A percentile compares a stretch with the other conserved stretches of the same genome.
These are phyloP conservation scores for Colossoma macropomum DNA, from an alignment of 2,113 vertebrate species.

Conservation along the genomic window DNA sequence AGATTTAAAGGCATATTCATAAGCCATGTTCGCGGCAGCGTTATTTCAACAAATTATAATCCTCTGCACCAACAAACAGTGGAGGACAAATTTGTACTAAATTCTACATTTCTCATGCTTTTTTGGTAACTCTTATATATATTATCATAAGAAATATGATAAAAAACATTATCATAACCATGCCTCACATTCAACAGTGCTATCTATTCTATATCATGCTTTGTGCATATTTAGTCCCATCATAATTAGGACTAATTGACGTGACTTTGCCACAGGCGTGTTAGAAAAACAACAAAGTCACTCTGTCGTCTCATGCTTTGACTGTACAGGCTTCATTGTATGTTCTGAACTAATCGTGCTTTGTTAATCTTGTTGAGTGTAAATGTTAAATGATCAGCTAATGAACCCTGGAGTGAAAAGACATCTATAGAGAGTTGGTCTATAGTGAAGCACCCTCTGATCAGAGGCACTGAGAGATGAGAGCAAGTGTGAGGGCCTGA, in stretches of 20 bases:
- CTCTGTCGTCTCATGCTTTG: slow-evolving; percentile 45
- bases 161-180: slow-evolving; percentile 28
- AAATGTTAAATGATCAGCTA: slow-evolving; percentile 1
- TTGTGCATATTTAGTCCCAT: slow-evolving; percentile 25
- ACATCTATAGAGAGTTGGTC: slow-evolving; percentile 79
- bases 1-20: slow-evolving; percentile 37
- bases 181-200: slow-evolving; percentile 51
- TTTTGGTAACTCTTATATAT: not conserved
- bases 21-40: slow-evolving; percentile 33
- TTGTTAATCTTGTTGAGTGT: not conserved
- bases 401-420: slow-evolving; percentile 75
- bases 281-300: slow-evolving; percentile 45
- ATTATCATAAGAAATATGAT: slow-evolving; percentile 14
- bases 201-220: slow-evolving; percentile 41
- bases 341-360: slow-evolving; percentile 7
- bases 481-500: slow-evolving; percentile 27
- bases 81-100: slow-evolving; percentile 18
- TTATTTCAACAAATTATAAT: slow-evolving; percentile 17
- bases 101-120: slow-evolving; percentile 48
- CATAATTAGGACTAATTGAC: slow-evolving; percentile 23
- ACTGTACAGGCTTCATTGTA: slow-evolving; percentile 21
- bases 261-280: slow-evolving; percentile 28
- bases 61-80: slow-evolving; percentile 7
- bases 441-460: slow-evolving; percentile 81
- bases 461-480: slow-evolving; percentile 64